Conservation (phyloP, 2,113 vertebrate genomes). For the Tylochromis polylepis region DNA sequence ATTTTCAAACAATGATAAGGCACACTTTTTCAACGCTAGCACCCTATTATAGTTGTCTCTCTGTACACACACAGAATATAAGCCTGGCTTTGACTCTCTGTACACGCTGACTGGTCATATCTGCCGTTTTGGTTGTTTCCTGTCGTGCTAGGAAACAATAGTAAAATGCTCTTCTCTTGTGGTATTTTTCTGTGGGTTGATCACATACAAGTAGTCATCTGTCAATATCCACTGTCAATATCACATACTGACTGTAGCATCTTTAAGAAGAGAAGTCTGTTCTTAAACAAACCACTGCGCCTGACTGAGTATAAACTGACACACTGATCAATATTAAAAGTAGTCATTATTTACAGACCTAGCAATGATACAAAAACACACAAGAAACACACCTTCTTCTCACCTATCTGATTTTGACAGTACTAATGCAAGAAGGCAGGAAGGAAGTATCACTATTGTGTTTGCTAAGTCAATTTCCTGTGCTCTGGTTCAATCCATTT, state of each 20-base stretch:
- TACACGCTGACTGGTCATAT: not conserved
- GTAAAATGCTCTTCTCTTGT: not conserved
- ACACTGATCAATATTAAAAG: not conserved
- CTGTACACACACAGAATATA: not conserved
- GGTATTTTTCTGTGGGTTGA: not conserved
- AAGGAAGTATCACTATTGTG: slow-evolving; percentile 59
- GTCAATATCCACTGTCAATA: not conserved
- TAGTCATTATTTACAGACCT: not conserved
- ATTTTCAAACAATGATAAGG: not conserved
- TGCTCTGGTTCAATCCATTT: slow-evolving; percentile 45
- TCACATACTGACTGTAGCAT: not conserved
- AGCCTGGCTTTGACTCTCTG: not conserved
- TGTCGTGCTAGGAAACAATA: not conserved
- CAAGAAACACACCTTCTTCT: not conserved
- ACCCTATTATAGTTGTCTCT: not conserved
- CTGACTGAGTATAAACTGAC: not conserved
- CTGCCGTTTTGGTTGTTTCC: not conserved
- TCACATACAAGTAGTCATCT: not conserved
- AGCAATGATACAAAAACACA: not conserved
- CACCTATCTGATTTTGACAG: slow-evolving; percentile 45
- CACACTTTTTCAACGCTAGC: not conserved
- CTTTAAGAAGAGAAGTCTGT: not conserved
- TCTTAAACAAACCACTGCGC: not conserved
- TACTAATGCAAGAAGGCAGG: slow-evolving; percentile 43
- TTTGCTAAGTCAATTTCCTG: slow-evolving; percentile 62